Evolutionary conservation across 2,797 vertebrate species (phyloP).

Genomic region (Myiothlypis chrysogaster): DNA sequence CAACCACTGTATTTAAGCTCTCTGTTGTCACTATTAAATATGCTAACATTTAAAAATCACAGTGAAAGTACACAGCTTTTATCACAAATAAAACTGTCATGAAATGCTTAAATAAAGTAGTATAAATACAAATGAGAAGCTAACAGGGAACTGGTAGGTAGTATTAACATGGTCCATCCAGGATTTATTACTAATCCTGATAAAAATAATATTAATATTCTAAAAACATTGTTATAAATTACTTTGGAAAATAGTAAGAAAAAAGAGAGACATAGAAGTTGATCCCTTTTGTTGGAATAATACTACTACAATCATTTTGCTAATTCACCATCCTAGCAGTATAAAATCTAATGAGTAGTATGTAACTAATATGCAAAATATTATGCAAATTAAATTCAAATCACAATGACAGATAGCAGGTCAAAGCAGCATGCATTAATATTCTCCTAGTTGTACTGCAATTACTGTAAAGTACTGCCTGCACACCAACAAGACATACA

Average conservation of each 20-base stretch:
- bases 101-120: background rate
- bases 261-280: background rate
- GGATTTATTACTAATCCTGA: background rate
- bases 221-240: background rate
- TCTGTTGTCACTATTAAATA: background rate
- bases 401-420: background rate
- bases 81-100: background rate
- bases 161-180: background rate
- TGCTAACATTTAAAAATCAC: background rate
- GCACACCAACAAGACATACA: background rate
- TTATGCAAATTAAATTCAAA: background rate
- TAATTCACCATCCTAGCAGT: background rate
- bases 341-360: background rate
- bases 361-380: background rate
- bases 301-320: background rate
- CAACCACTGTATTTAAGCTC: background rate
- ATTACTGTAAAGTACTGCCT: conserved; percentile 27
- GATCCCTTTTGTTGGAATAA: background rate
- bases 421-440: conserved; percentile 27
- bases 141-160: background rate
- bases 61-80: background rate
- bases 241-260: background rate
- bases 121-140: background rate
- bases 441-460: background rate
- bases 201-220: background rate